phyloP scores from a whole-genome alignment of 2,797 vertebrate genomes.

The Microctenopoma steveboyesi region DNA sequence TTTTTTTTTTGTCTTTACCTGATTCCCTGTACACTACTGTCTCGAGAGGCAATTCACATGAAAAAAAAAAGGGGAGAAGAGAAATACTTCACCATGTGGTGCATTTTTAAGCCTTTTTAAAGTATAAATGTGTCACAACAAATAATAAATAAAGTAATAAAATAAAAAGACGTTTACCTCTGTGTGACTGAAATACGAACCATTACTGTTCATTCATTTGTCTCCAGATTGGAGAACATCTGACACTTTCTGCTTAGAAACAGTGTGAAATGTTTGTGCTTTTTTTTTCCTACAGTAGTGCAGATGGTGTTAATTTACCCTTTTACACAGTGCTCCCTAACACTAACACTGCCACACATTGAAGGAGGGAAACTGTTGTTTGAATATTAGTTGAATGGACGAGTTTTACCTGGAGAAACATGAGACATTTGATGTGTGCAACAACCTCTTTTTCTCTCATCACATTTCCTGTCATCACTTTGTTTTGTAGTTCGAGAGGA shows the following conservation, averaged over 20 bases:
- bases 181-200: constrained; percentile 13
- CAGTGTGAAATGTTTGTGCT: background rate
- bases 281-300: background rate
- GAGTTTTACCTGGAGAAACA: too few species aligned
- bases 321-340: background rate
- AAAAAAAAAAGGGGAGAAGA: background rate
- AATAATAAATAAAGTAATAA: too few species aligned
- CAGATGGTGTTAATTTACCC: too few species aligned
- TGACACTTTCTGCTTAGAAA: background rate
- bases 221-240: background rate
- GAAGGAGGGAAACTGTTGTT: too few species aligned
- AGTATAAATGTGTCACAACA: constrained; percentile 26
- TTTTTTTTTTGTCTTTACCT: constrained; percentile 61
- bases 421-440: too few species aligned
- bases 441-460: too few species aligned
- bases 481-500: background rate
- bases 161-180: constrained; percentile 1
- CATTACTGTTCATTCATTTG: background rate
- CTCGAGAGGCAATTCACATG: constrained; percentile 60
- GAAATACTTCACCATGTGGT: constrained; percentile 47
- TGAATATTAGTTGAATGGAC: too few species aligned
- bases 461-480: background rate
- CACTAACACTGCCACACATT: background rate
- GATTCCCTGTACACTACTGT: constrained; percentile 55
- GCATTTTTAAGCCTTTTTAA: constrained; percentile 37